Conservation (phyloP, 1,140 invertebrate species). For the Pygmarrhopalites habei region DNA sequence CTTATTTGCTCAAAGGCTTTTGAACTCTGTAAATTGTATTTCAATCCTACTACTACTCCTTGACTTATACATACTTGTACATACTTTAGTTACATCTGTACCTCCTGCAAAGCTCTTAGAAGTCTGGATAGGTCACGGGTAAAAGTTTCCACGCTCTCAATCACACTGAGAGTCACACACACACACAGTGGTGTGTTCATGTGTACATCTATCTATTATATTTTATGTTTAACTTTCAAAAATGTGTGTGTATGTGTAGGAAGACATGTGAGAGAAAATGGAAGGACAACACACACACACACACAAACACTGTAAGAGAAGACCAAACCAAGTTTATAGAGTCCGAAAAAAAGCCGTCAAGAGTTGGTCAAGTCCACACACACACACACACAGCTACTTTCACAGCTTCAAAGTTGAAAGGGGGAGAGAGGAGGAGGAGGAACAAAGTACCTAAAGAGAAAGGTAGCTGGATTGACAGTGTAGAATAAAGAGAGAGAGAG, state of each 20-base stretch:
- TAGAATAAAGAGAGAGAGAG: not conserved
- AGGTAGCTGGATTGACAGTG: not conserved
- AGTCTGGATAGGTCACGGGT: too few species aligned
- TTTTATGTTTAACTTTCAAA: not conserved
- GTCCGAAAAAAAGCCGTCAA: not conserved
- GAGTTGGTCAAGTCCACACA: not conserved
- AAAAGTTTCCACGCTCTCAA: too few species aligned
- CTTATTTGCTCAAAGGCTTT: not conserved
- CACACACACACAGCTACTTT: not conserved
- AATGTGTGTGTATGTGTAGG: not conserved
- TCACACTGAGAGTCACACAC: not conserved
- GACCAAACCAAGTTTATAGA: not conserved
- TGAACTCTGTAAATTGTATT: not conserved
- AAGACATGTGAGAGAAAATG: not conserved
- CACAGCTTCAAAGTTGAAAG: not conserved
- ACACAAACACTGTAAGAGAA: not conserved
- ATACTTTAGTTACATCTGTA: too few species aligned
- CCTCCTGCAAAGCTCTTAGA: not conserved
- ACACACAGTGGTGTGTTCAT: not conserved
- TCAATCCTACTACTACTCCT: too few species aligned
- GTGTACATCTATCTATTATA: not conserved
- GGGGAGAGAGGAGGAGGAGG: not conserved
- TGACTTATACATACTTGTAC: too few species aligned
- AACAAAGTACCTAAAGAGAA: not conserved
- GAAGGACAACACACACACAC: not conserved